Conservation (phyloP, 1,140 invertebrate species). For the Olivierus martensii region DNA sequence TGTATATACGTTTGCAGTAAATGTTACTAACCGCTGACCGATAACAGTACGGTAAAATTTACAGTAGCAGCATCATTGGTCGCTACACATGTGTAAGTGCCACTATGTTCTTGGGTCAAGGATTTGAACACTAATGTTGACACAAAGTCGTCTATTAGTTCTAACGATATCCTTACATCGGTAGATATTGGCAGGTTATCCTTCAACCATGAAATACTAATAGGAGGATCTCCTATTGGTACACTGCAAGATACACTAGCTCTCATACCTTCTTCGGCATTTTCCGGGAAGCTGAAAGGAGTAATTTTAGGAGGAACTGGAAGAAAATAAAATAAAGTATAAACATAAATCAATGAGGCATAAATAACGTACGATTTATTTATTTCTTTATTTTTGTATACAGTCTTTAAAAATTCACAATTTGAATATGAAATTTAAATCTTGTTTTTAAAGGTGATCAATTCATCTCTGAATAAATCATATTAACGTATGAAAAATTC, state of each 20-base stretch:
- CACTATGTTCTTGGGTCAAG: conserved; percentile 29
- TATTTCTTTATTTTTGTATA: too few species aligned
- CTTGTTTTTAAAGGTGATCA: too few species aligned
- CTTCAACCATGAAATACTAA: conserved; percentile 39
- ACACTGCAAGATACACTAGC: conserved; percentile 35
- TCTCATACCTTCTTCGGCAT: conserved; percentile 42
- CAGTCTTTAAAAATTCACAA: too few species aligned
- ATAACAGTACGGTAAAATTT: conserved; percentile 28
- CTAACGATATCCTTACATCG: conserved; percentile 21
- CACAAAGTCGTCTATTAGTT: conserved; percentile 18
- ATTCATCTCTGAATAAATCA: too few species aligned
- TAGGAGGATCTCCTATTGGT: conserved; percentile 32
- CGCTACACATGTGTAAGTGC: conserved; percentile 35
- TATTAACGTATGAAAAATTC: too few species aligned
- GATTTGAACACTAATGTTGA: conserved; percentile 29
- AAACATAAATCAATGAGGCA: too few species aligned
- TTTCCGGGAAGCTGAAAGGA: conserved; percentile 41
- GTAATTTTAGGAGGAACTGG: conserved; percentile 44
- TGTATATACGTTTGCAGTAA: background rate
- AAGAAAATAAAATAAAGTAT: background rate
- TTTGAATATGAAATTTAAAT: too few species aligned
- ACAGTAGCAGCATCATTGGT: conserved; percentile 30
- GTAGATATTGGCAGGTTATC: conserved; percentile 45
- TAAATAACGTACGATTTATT: too few species aligned
- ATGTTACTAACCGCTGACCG: conserved; percentile 28